phyloP scores from a whole-genome alignment of 2,113 vertebrate species.

The Accipiter virgatus region DNA sequence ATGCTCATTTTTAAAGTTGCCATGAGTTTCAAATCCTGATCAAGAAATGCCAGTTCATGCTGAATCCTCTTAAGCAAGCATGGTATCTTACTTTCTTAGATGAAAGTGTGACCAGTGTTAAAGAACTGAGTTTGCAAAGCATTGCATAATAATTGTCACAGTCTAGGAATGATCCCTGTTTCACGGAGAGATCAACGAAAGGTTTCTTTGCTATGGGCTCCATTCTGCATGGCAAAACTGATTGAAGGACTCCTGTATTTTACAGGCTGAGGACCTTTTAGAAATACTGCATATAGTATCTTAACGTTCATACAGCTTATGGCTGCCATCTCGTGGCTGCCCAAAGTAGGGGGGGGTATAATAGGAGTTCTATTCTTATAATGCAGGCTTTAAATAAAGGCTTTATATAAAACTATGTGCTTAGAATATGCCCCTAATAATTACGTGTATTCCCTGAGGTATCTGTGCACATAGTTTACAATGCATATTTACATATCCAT shows the following conservation, averaged over 20 bases:
- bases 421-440: neutral
- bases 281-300: neutral
- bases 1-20: neutral
- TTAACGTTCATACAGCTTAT: neutral
- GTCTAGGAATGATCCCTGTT: neutral
- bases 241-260: neutral
- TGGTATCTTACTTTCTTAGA: neutral
- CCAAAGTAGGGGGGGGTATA: neutral
- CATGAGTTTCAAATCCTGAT: neutral
- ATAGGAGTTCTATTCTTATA: fast-evolving
- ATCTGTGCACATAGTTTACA: neutral
- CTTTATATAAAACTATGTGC: neutral
- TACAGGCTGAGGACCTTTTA: neutral
- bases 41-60: neutral
- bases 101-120: neutral
- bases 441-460: neutral
- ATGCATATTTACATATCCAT: neutral
- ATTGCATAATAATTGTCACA: neutral
- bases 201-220: neutral
- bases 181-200: neutral
- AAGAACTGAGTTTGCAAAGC: neutral
- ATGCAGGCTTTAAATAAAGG: neutral
- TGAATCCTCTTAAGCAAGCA: neutral
- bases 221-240: neutral
- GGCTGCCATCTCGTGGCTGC: conserved; percentile 9